Evolutionary conservation across 2,888 invertebrate species (phyloP), one percentile per base, ranked within the genome.

Genomic region (Athripsodes cinereus): DNA sequence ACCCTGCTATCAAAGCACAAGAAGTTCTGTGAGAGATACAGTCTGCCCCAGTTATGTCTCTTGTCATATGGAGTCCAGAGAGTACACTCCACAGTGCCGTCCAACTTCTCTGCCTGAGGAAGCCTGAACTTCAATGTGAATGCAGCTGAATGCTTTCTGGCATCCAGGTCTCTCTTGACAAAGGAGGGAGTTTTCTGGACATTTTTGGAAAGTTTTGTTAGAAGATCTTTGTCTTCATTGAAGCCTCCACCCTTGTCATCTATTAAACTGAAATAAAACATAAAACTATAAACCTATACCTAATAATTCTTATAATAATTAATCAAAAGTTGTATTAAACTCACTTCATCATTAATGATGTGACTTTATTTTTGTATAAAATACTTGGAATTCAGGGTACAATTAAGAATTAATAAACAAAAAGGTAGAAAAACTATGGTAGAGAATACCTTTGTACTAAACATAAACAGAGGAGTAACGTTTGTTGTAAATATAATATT

Each of bases 11-110:
- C 90, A 71, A 97, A 99, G 72, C 98, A 98, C 67, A 97, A 83
- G 72, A 94, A 99, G 76, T 92, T 95, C 69, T 90, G 88, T 0
- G 97, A 97, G 52, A 99, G 76, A 72, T 90, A 98, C 67, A 99
- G 79, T 64, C 88, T 83, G 16, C 98, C 98, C 78, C 86, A 84
- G 57, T 91, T 90, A 70, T 92, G 88, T 65, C 86, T 85, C 71
- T 96, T 96, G 70, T 95, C 92, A 71, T 92, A 98, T 0, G 97
- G 96, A 1, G 97, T 96, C 89, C 95, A 94, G 55, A 99, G 75
- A 10, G 91, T 86, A 69, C 94, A 93, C 68, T 92, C 92, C 55
- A 92, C 90, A 48, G 90, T 88, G 0, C 98, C 98, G 74, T 99
- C 98, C 59, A 99, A 77, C 72, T 96, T 96, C 76, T 98, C 98